A percentile compares a stretch with the other conserved stretches of the same genome.
phyloP scores from a whole-genome alignment of 2,888 invertebrate species.

The Lasioglossum vierecki region DNA sequence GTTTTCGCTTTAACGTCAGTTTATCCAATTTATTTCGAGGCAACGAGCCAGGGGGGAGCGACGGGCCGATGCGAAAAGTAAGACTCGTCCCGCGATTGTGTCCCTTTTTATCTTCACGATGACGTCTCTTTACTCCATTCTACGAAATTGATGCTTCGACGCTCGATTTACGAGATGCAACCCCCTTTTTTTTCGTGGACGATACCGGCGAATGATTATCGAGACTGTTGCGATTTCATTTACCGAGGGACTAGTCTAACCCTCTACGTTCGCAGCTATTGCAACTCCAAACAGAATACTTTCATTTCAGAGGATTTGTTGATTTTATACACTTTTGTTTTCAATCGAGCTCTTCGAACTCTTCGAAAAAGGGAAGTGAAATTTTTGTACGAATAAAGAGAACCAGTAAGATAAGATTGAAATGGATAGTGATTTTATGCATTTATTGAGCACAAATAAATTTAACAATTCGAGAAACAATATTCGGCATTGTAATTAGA shows the following conservation, averaged over 20 bases:
- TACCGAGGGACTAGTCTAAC: background rate
- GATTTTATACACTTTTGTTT: too few relatives aligned
- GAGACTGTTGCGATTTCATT: background rate
- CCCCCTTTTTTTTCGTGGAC: background rate
- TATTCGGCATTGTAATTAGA: background rate
- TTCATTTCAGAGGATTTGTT: background rate
- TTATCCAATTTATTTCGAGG: conserved; percentile 67
- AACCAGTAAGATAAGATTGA: too few relatives aligned
- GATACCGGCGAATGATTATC: background rate
- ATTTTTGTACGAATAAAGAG: too few relatives aligned
- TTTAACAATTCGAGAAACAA: background rate
- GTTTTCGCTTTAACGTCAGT: conserved; percentile 71
- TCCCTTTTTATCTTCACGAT: background rate
- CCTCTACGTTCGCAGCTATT: background rate
- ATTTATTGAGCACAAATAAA: too few relatives aligned
- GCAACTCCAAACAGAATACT: background rate
- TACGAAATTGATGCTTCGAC: background rate
- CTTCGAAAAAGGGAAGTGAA: too few relatives aligned
- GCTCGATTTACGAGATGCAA: background rate
- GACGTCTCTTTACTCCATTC: conserved; percentile 1
- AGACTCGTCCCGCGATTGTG: background rate
- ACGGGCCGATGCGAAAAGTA: background rate
- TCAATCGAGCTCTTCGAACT: too few relatives aligned
- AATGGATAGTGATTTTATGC: too few relatives aligned
- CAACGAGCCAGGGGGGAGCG: conserved; percentile 15